A percentile compares a stretch with the other conserved stretches of the same genome.
These are phyloP conservation scores for Aeoliscus strigatus DNA, from an alignment of 2,797 vertebrate genomes.

Conservation along the genomic window DNA sequence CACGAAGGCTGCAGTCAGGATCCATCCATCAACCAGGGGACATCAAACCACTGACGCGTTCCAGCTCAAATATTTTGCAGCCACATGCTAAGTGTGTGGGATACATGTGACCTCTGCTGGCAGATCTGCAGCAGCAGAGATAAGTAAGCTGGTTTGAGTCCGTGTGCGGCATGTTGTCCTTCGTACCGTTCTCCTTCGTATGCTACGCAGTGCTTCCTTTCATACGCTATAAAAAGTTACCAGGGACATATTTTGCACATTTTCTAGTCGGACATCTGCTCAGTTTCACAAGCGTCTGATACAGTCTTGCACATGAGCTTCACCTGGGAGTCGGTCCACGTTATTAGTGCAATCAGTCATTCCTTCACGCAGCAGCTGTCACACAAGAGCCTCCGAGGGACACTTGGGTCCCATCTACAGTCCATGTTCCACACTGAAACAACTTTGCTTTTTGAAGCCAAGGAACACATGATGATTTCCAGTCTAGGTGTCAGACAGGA, in stretches of 20 bases:
- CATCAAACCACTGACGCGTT: constrained; percentile 37
- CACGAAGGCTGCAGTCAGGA: constrained; percentile 32
- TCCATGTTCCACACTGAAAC: constrained; percentile 20
- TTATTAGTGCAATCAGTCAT: constrained; percentile 41
- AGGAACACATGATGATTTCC: constrained; percentile 34
- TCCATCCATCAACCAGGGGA: constrained; percentile 36
- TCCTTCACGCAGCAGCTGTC: constrained; percentile 32
- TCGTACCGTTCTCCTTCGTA: not conserved
- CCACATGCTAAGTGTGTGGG: constrained; percentile 44
- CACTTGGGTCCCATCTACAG: constrained; percentile 21
- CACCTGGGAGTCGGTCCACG: constrained; percentile 33
- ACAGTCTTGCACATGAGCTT: constrained; percentile 29
- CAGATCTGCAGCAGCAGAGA: constrained; percentile 36
- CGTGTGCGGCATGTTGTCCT: constrained; percentile 14
- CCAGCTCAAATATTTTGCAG: constrained; percentile 62
- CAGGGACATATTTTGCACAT: constrained; percentile 5
- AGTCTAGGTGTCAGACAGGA: constrained; percentile 22
- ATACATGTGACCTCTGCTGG: constrained; percentile 45
- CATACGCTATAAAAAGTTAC: not conserved
- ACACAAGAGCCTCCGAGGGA: constrained; percentile 28
- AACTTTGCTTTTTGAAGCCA: constrained; percentile 24
- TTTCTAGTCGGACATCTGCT: constrained; percentile 4
- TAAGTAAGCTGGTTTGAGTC: constrained; percentile 20
- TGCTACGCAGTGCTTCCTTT: not conserved
- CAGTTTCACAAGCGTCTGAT: too few species aligned